Conservation (phyloP, 1,140 invertebrate genomes). For the Meloidogyne chitwoodi region DNA sequence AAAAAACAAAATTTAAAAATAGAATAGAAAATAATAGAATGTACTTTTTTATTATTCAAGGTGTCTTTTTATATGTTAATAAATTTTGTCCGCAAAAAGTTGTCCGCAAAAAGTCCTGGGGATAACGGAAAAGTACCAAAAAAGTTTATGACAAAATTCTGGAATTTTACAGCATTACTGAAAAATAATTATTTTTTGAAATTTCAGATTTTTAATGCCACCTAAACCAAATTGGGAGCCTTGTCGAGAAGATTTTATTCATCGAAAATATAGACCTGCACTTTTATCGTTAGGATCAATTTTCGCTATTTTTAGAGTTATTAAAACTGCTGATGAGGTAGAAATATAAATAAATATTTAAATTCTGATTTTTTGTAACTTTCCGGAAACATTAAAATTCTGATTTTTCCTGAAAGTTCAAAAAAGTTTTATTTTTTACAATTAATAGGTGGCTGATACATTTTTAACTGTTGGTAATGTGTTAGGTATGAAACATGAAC, state of each 20-base stretch:
- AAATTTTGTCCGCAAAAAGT: too few species aligned
- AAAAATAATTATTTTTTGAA: too few species aligned
- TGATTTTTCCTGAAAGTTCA: background rate
- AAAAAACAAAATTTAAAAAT: too few species aligned
- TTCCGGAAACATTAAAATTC: background rate
- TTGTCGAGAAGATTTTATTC: conserved; percentile 24
- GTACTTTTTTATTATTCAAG: too few species aligned
- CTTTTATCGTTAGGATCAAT: conserved; percentile 38
- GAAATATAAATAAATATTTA: background rate
- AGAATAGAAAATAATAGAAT: too few species aligned
- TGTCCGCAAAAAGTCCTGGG: too few species aligned
- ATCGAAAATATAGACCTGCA: conserved; percentile 34
- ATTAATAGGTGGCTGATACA: conserved; percentile 17
- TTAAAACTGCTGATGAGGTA: conserved; percentile 36
- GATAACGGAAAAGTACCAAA: too few species aligned
- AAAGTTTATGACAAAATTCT: too few species aligned
- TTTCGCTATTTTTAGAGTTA: conserved; percentile 38
- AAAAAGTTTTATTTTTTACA: background rate
- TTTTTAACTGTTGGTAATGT: conserved; percentile 24
- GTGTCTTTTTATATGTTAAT: too few species aligned
- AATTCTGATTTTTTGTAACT: background rate
- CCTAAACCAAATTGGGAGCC: conserved; percentile 19
- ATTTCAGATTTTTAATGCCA: conserved; percentile 10
- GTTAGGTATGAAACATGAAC: conserved; percentile 18
- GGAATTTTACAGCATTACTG: too few species aligned